phyloP scores from a whole-genome alignment of 2,113 vertebrate genomes.

The Sisor rabdophorus region DNA sequence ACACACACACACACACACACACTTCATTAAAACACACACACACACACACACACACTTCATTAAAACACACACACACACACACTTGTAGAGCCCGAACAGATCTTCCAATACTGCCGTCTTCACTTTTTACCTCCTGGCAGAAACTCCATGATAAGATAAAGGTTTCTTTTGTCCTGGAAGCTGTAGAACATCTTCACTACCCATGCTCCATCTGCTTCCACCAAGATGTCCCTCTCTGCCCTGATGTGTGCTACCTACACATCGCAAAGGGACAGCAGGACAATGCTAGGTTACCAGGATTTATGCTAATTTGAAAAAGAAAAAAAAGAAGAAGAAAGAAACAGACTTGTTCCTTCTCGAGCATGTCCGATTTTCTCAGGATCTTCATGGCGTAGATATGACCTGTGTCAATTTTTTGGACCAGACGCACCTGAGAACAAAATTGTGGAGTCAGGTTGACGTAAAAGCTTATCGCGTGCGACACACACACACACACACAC shows the following conservation, averaged over 20 bases:
- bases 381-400: slow-evolving; percentile 99
- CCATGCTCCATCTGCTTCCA: slow-evolving; percentile 96
- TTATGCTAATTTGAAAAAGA: not conserved
- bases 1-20: slow-evolving; percentile 3
- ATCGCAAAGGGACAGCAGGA: not conserved
- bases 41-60: not conserved
- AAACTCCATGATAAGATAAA: slow-evolving; percentile 99
- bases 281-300: no score
- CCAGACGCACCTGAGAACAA: slow-evolving; percentile 82
- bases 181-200: slow-evolving; percentile 99
- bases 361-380: slow-evolving; percentile 94
- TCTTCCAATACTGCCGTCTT: not conserved
- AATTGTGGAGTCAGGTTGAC: no score
- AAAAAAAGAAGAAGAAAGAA: not conserved
- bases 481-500: not conserved
- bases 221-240: slow-evolving; percentile 94
- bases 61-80: slow-evolving; percentile 52
- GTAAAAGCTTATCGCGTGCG: no score
- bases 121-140: slow-evolving; percentile 86
- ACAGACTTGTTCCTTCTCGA: slow-evolving; percentile 95
- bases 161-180: slow-evolving; percentile 98
- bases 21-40: slow-evolving; percentile 55
- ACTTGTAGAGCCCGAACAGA: not conserved
- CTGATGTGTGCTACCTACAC: slow-evolving; percentile 91
- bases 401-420: slow-evolving; percentile 98